Percentiles rank a stretch among this genome's conserved stretches.
Conservation (phyloP, 1,140 invertebrate genomes). For the Phocides pigmalion region DNA sequence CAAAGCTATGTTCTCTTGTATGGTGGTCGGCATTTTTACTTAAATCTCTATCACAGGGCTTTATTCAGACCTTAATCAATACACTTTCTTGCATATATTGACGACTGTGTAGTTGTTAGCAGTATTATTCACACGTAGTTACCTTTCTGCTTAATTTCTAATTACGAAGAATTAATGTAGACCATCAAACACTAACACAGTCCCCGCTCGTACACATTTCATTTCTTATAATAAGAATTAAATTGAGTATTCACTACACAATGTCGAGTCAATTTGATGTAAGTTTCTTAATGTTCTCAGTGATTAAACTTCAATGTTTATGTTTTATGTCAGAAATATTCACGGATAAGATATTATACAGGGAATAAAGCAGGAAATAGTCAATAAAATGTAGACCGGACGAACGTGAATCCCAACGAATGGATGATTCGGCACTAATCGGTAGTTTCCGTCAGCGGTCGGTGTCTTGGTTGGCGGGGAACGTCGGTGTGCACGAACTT, state of each 20-base stretch:
- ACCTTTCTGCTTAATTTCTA: background rate
- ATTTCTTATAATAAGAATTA: background rate
- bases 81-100: conserved; percentile 15
- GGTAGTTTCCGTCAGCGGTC: conserved; percentile 58
- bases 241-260: background rate
- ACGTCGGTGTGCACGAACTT: conserved; percentile 45
- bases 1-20: conserved; percentile 75
- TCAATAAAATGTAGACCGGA: conserved; percentile 67
- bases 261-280: conserved; percentile 9
- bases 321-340: conserved; percentile 35
- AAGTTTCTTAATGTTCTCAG: conserved; percentile 48
- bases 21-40: conserved; percentile 67
- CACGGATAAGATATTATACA: conserved; percentile 42
- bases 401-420: conserved; percentile 54
- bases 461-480: conserved; percentile 26
- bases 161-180: conserved; percentile 11
- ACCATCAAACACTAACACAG: background rate
- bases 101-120: background rate
- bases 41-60: conserved; percentile 31
- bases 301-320: conserved; percentile 47
- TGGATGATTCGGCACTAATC: conserved; percentile 70
- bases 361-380: conserved; percentile 65
- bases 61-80: conserved; percentile 38
- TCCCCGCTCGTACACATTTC: conserved; percentile 7
- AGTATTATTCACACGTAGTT: conserved; percentile 9